Evolutionary conservation across 2,797 vertebrate species (phyloP).

Genomic region (Rhadinocentrus ornatus): DNA sequence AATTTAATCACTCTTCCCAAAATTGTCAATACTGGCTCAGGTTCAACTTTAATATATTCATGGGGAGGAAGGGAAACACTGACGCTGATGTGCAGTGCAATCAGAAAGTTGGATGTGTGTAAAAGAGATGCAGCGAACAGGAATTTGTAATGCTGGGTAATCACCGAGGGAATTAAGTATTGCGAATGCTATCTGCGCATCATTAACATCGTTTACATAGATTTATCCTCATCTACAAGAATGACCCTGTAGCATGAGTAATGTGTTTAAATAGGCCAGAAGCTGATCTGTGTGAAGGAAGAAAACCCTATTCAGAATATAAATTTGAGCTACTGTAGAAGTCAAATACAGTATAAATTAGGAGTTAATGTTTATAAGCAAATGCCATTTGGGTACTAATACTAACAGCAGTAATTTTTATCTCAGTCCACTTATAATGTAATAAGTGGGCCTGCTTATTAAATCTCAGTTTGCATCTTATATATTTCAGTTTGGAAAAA

Average conservation of each 20-base stretch:
- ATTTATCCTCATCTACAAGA: conserved; percentile 48
- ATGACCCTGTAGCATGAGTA: conserved; percentile 32
- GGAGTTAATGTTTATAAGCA: not conserved
- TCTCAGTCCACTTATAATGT: not conserved
- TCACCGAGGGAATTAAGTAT: conserved; percentile 73
- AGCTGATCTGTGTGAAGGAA: conserved; percentile 23
- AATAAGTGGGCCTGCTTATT: not conserved
- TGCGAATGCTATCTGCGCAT: conserved; percentile 51
- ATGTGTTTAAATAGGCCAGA: conserved; percentile 27
- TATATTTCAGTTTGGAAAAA: not conserved
- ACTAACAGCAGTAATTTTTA: not conserved
- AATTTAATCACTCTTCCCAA: conserved; percentile 66
- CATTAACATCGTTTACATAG: conserved; percentile 60
- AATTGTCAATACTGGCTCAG: conserved; percentile 47
- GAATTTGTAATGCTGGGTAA: conserved; percentile 71
- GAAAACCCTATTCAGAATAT: not conserved
- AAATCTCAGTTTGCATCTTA: not conserved
- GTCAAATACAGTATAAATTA: conserved; percentile 5
- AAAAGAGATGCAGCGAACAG: conserved; percentile 75
- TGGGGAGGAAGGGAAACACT: conserved; percentile 41
- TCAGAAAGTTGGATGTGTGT: conserved; percentile 47
- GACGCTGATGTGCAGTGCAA: conserved; percentile 26
- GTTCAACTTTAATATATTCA: conserved; percentile 62
- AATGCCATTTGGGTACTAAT: not conserved
- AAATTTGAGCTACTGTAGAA: not conserved